phyloP scores from a whole-genome alignment of 2,888 invertebrate genomes.

The Girardia tigrina region DNA sequence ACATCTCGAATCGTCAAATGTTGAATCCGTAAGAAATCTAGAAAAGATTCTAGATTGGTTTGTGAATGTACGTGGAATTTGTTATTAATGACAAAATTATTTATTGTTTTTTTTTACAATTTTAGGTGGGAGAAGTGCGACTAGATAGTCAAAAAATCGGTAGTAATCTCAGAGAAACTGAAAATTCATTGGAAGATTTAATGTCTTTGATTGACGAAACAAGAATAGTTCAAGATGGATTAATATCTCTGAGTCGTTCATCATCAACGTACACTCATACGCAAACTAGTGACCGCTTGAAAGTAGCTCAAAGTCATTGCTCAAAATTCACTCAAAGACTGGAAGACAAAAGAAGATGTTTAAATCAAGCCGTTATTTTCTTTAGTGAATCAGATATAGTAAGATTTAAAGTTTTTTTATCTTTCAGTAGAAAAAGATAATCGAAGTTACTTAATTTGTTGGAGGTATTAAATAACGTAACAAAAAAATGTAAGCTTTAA shows the following conservation, averaged over 20 bases:
- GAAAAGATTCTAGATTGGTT: constrained; percentile 12
- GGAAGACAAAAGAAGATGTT: constrained; percentile 60
- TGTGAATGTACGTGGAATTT: neutral
- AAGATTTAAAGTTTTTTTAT: constrained; percentile 43
- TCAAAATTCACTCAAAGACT: constrained; percentile 56
- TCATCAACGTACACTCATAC: neutral
- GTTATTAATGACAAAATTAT: neutral
- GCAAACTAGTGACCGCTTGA: constrained; percentile 20
- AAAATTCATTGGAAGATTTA: constrained; percentile 25
- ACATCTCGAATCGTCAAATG: neutral
- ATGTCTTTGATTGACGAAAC: constrained; percentile 35
- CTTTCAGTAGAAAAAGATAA: too few species aligned
- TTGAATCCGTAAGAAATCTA: neutral
- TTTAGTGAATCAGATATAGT: constrained; percentile 61
- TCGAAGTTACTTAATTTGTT: constrained; percentile 28
- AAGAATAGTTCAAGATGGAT: constrained; percentile 33
- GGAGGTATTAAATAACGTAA: neutral
- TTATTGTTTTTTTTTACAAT: neutral
- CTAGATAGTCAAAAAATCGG: constrained; percentile 31
- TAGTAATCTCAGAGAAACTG: constrained; percentile 31
- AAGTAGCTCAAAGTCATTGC: constrained; percentile 30
- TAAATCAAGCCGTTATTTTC: constrained; percentile 61
- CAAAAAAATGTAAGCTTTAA: too few species aligned
- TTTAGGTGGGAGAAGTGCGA: constrained; percentile 30
- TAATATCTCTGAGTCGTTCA: neutral